Conservation (phyloP, 1,140 invertebrate genomes). For the Chionoecetes opilio region DNA sequence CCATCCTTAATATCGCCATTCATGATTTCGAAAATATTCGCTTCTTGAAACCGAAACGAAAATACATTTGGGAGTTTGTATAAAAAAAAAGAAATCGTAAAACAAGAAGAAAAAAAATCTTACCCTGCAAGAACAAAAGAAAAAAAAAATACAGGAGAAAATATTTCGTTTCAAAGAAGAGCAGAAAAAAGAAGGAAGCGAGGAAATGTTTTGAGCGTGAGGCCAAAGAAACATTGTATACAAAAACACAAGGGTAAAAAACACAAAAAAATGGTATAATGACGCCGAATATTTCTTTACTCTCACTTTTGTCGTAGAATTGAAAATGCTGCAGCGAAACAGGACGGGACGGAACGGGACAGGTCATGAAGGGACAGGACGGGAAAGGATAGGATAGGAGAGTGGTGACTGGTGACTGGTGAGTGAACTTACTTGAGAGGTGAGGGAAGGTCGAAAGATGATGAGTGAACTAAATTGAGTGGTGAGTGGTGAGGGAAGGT, state of each 20-base stretch:
- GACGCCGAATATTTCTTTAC: background rate
- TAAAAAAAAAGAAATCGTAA: background rate
- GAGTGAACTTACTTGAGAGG: background rate
- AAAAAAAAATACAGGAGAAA: background rate
- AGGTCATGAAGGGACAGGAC: background rate
- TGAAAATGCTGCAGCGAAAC: background rate
- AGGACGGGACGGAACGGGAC: background rate
- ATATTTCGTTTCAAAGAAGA: background rate
- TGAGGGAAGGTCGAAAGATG: background rate
- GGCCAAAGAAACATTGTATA: background rate
- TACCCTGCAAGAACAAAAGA: background rate
- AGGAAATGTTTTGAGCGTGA: background rate
- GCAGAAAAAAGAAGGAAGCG: background rate
- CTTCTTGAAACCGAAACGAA: too few relatives aligned
- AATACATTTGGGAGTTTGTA: too few relatives aligned
- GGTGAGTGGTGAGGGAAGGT: too few relatives aligned
- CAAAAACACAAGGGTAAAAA: background rate
- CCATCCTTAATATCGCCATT: too few relatives aligned
- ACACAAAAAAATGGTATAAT: background rate
- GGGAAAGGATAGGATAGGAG: background rate
- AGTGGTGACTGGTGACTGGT: background rate
- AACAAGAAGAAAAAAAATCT: conserved; percentile 1
- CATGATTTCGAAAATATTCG: too few relatives aligned
- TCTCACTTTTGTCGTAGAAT: background rate
- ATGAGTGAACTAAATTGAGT: background rate